These are phyloP conservation scores for Drosophila pallidifrons DNA, from an alignment of 1,140 invertebrate species.

Conservation along the genomic window DNA sequence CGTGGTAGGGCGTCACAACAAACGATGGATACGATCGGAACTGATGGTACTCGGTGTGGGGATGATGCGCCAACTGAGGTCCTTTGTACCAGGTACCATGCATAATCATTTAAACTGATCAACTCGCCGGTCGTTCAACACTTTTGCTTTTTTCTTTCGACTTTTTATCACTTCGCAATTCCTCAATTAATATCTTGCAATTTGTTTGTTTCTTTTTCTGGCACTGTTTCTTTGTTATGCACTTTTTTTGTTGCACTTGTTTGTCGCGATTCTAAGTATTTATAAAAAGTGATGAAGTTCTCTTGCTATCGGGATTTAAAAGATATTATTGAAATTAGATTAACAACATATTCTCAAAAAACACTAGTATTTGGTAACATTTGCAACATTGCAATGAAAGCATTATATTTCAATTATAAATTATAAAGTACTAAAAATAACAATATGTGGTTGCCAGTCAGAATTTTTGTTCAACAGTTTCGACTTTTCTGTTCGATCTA, in stretches of 20 bases:
- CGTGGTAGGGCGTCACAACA: constrained; percentile 80
- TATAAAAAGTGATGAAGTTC: no score
- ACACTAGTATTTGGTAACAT: no score
- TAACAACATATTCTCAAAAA: no score
- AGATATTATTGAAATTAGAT: no score
- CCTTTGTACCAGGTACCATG: constrained; percentile 85
- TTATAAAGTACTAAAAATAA: no score
- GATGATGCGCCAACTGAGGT: constrained; percentile 84
- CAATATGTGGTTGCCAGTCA: no score
- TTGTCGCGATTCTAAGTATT: neutral
- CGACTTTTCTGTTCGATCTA: no score
- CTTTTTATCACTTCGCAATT: neutral
- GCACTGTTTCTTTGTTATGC: neutral
- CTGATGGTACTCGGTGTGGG: constrained; percentile 80
- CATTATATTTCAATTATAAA: no score
- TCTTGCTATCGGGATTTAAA: no score
- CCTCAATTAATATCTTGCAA: constrained; percentile 3
- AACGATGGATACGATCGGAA: constrained; percentile 83
- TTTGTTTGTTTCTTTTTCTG: constrained; percentile 3
- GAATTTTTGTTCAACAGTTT: no score
- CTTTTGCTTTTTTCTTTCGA: constrained; percentile 8
- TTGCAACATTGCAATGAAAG: no score
- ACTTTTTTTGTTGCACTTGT: neutral
- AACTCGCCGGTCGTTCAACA: constrained; percentile 29
- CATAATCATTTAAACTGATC: constrained; percentile 83